Base-by-base conservation (phyloP, 2,888 invertebrate species). In the Sarcophaga carnaria region DNA sequence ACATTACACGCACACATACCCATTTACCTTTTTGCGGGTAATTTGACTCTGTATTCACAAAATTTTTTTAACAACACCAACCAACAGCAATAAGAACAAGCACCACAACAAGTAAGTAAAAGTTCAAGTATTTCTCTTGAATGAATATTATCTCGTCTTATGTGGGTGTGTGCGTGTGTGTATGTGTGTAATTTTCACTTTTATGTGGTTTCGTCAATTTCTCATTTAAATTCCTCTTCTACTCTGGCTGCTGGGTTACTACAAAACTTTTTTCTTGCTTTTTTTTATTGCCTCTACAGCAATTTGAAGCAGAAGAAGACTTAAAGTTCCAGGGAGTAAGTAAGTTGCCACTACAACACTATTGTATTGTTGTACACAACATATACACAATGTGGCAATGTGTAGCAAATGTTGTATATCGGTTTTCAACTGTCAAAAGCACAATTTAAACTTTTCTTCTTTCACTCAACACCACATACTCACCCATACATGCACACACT, bases 391-490 rank as follows among this genome's bases (percentile, higher is more conserved):
- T 49, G 54, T 54, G 54, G 54, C 54, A 54, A 17, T 37, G 27
- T 63, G 20, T 25, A 54, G 17, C 66, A 54, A 62, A 72, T 45
- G 27, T 78, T 20, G 8, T 14, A 25, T 67, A 62, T 86, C 66
- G 70, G 77, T 64, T 83, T 79, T 67, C 45, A 78, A 84, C 78
- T 87, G 84, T 87, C 87, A 87, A 84, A 84, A 81, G 69, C 78
- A 84, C 75, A 76, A 76, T 87, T 84, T 54, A 66, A 80, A 80
- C 64, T 83, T 78, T 83, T 69, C 80, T 80, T 62, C 4, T 37
- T 54, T 54, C 54, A 54, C 14, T 54, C 54, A 49, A 49, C 49
- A 49, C 5, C 3, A n/a, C 20, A 10, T n/a, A 8, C 8, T 5
- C 25, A 14, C 20, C 8, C 17, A 66, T n/a, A 37, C 11, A n/a